These are phyloP conservation scores for Grammatotria lemairii DNA, from an alignment of 2,113 vertebrate genomes.

Conservation along the genomic window DNA sequence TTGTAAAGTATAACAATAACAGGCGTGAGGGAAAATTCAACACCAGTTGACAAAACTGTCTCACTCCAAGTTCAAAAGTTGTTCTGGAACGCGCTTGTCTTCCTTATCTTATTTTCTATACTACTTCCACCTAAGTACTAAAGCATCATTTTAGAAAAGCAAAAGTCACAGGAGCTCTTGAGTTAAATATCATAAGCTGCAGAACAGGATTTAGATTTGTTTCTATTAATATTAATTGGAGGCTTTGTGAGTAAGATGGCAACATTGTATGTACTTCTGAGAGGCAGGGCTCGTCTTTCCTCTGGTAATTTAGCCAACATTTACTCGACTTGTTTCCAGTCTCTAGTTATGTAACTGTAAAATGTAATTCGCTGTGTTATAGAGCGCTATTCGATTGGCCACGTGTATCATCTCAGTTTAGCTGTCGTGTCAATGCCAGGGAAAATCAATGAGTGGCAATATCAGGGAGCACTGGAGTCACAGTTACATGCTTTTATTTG, in stretches of 20 bases:
- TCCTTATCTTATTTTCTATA: neutral
- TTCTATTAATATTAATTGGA: neutral
- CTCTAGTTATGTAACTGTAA: constrained; percentile 22
- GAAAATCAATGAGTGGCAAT: neutral
- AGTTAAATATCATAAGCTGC: neutral
- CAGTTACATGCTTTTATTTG: neutral
- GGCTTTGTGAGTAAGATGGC: neutral
- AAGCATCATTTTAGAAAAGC: neutral
- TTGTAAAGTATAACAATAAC: neutral
- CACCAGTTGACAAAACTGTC: neutral
- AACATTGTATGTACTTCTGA: neutral
- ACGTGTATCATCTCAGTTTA: neutral
- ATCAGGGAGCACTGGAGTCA: neutral
- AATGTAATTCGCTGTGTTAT: neutral
- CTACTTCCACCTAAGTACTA: neutral
- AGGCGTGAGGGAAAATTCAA: neutral
- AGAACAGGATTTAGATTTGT: neutral
- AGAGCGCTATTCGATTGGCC: neutral
- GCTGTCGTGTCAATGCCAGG: neutral
- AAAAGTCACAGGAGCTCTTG: neutral
- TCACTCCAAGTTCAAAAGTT: neutral
- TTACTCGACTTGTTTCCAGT: neutral
- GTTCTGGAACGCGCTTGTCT: neutral
- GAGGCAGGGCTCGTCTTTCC: neutral
- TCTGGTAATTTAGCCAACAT: neutral